Evolutionary conservation across 2,113 vertebrate species (phyloP).

Genomic region (Equus quagga): DNA sequence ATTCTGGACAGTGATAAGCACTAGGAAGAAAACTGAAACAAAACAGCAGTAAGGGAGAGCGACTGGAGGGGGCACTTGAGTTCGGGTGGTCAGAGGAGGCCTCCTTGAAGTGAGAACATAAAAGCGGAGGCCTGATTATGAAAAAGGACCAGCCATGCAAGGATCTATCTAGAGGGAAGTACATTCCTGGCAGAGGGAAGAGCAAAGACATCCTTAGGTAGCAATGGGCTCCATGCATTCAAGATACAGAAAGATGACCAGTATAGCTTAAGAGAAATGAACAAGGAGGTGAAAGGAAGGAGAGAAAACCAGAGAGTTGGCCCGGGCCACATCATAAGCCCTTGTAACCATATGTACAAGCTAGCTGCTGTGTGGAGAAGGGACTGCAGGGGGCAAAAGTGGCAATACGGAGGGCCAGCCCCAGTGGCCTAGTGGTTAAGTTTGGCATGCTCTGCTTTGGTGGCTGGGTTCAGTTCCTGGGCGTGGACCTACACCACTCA

Average conservation of each 20-base stretch:
- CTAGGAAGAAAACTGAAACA: not conserved
- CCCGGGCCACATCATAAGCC: not conserved
- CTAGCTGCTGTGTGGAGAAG: not conserved
- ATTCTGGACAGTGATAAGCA: not conserved
- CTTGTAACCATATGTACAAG: not conserved
- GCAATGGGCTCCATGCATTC: not conserved
- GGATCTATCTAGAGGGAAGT: not conserved
- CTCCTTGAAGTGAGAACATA: not conserved
- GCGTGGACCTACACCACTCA: too few species aligned
- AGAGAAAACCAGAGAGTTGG: not conserved
- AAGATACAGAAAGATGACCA: not conserved
- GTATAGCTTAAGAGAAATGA: not conserved
- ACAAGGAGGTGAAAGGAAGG: not conserved
- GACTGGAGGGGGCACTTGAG: not conserved
- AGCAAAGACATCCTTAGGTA: not conserved
- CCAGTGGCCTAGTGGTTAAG: too few species aligned
- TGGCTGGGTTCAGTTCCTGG: too few species aligned
- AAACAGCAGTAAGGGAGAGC: not conserved
- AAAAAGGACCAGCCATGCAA: not conserved
- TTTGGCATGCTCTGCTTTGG: too few species aligned
- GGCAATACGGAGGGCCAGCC: not conserved
- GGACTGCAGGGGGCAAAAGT: not conserved
- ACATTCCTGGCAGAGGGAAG: not conserved
- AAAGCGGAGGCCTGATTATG: not conserved
- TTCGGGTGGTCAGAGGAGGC: not conserved